Conservation (phyloP, 2,797 vertebrate species). For the Schizothorax lantsangensis region DNA sequence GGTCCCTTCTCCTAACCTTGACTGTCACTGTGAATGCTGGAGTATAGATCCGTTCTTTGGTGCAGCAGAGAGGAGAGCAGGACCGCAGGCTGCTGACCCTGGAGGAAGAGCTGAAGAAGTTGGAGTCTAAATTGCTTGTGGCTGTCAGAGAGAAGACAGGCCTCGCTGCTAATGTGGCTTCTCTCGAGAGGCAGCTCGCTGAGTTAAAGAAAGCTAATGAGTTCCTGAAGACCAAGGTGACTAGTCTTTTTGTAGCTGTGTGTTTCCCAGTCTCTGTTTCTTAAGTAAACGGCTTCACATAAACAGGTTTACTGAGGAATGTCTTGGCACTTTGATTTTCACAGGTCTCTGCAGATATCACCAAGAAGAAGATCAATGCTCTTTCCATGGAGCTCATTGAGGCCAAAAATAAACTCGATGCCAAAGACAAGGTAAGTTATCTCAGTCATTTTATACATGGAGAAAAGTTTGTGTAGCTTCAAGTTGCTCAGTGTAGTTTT, state of each 20-base stretch:
- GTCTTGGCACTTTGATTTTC: neutral
- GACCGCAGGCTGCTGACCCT: constrained; percentile 82
- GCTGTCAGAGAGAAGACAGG: constrained; percentile 89
- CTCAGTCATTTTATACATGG: neutral
- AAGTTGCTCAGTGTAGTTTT: neutral
- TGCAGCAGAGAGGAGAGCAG: constrained; percentile 88
- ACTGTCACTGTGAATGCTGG: constrained; percentile 6
- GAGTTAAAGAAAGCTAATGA: constrained; percentile 90
- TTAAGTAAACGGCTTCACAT: neutral
- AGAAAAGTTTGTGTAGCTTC: neutral
- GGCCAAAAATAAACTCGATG: constrained; percentile 85
- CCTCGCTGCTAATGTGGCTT: constrained; percentile 82
- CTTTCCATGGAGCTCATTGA: constrained; percentile 90
- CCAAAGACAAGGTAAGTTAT: constrained; percentile 83
- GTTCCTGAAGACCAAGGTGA: constrained; percentile 92
- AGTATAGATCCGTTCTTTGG: constrained; percentile 85
- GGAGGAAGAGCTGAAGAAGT: constrained; percentile 86
- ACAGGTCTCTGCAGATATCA: constrained; percentile 88
- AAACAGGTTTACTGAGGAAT: neutral
- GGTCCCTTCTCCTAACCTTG: neutral
- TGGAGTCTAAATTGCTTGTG: constrained; percentile 85
- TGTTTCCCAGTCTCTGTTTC: neutral
- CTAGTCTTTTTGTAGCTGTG: neutral
- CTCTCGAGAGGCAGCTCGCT: constrained; percentile 86
- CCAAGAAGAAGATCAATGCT: constrained; percentile 88